phyloP scores from a whole-genome alignment of 2,888 invertebrate genomes.

The Barypeithes pellucidus region DNA sequence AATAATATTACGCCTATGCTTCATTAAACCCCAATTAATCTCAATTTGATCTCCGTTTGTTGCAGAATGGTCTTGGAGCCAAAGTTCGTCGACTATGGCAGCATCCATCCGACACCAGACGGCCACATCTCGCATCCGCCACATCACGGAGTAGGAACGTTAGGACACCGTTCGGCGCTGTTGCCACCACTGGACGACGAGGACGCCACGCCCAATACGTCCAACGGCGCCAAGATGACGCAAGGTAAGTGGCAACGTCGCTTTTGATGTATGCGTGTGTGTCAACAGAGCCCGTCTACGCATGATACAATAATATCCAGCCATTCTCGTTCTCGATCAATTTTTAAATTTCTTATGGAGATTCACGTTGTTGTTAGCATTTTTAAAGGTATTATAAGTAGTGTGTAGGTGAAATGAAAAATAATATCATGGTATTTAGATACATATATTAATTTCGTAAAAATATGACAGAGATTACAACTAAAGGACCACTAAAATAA shows the following conservation, averaged over 20 bases:
- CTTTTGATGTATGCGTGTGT: not conserved
- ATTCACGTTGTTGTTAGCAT: too few relatives aligned
- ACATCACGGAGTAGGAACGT: slow-evolving; percentile 60
- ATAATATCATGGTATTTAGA: too few relatives aligned
- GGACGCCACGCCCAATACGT: slow-evolving; percentile 64
- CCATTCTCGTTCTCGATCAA: too few relatives aligned
- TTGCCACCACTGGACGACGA: slow-evolving; percentile 68
- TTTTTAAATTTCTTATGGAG: too few relatives aligned
- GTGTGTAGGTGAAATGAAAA: too few relatives aligned
- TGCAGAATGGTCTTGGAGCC: slow-evolving; percentile 79
- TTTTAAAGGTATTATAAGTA: too few relatives aligned
- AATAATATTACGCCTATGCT: slow-evolving; percentile 35
- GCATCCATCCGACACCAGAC: slow-evolving; percentile 72
- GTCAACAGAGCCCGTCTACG: not conserved
- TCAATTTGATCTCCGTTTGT: slow-evolving; percentile 47
- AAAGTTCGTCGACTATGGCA: slow-evolving; percentile 78
- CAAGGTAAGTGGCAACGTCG: slow-evolving; percentile 62
- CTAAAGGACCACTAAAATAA: too few relatives aligned
- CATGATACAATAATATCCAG: too few relatives aligned
- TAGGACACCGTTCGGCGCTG: slow-evolving; percentile 61
- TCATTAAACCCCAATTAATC: slow-evolving; percentile 25
- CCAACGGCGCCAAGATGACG: slow-evolving; percentile 67
- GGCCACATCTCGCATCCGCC: slow-evolving; percentile 62
- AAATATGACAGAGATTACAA: too few relatives aligned
- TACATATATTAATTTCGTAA: too few relatives aligned